Conservation (phyloP, 1,140 invertebrate species). For the Eriocheir sinensis region DNA sequence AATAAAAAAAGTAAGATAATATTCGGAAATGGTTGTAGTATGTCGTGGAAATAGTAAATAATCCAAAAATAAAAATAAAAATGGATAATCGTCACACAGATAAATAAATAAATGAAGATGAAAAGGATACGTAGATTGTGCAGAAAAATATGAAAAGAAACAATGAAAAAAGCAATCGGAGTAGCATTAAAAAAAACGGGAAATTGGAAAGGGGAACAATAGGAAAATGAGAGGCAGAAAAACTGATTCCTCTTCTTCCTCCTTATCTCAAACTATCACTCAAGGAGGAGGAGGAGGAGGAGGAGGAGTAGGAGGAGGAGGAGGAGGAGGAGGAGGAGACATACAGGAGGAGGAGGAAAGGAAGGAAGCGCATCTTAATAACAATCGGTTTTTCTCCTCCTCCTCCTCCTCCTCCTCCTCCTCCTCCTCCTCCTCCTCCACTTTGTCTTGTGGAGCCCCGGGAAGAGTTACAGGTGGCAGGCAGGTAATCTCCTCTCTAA, state of each 20-base stretch:
- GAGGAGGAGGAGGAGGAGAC: neutral
- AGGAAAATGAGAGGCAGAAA: neutral
- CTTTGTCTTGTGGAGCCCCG: neutral
- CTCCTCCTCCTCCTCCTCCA: neutral
- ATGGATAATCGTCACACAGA: no score
- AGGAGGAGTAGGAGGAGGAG: constrained; percentile 48
- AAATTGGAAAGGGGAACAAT: neutral
- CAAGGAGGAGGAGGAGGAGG: neutral
- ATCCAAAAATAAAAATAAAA: neutral
- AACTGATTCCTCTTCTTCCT: no score
- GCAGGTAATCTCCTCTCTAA: neutral
- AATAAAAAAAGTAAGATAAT: neutral
- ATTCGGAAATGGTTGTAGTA: neutral
- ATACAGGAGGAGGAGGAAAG: neutral
- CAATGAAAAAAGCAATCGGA: neutral
- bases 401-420: neutral
- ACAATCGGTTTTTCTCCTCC: neutral
- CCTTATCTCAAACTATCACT: neutral
- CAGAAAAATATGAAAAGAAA: neutral
- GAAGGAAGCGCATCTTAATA: constrained; percentile 15
- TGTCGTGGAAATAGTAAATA: neutral
- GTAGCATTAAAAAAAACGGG: neutral
- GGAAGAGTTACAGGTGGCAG: neutral
- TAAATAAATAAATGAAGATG: neutral
- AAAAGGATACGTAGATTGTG: neutral